A percentile compares a stretch with the other conserved stretches of the same genome.
phyloP scores from a whole-genome alignment of 2,888 invertebrate species.

The Netelia fuscicornis region DNA sequence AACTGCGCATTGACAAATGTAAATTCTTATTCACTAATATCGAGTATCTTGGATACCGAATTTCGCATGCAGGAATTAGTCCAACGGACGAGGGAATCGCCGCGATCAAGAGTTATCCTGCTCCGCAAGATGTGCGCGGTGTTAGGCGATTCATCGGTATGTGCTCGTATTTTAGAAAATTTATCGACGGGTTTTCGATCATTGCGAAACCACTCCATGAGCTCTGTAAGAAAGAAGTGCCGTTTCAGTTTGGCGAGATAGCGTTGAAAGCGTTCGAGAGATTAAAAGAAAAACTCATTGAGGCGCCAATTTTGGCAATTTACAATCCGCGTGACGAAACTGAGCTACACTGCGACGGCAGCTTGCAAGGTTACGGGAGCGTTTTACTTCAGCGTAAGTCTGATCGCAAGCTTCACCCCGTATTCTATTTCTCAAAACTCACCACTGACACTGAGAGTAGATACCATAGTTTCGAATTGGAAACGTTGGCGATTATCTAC shows the following conservation, averaged over 20 bases:
- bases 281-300: not conserved
- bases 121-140: not conserved
- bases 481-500: slow-evolving; percentile 61
- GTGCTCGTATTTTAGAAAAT: slow-evolving; percentile 29
- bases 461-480: slow-evolving; percentile 37
- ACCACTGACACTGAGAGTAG: slow-evolving; percentile 73
- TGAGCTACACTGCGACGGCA: slow-evolving; percentile 79
- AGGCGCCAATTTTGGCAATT: slow-evolving; percentile 60
- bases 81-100: slow-evolving; percentile 21
- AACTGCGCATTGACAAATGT: slow-evolving; percentile 25
- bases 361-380: slow-evolving; percentile 74
- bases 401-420: slow-evolving; percentile 73
- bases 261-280: slow-evolving; percentile 20
- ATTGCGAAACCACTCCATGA: slow-evolving; percentile 25
- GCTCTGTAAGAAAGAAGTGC: not conserved
- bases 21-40: slow-evolving; percentile 12
- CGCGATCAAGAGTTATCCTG: not conserved
- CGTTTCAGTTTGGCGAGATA: slow-evolving; percentile 15
- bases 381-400: slow-evolving; percentile 76
- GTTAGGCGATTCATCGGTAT: slow-evolving; percentile 31
- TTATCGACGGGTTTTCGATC: slow-evolving; percentile 16
- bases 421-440: slow-evolving; percentile 76
- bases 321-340: slow-evolving; percentile 75
- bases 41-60: slow-evolving; percentile 58
- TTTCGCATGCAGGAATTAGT: slow-evolving; percentile 46